Conservation (phyloP, 2,797 vertebrate species). For the Xyrichtys novacula region DNA sequence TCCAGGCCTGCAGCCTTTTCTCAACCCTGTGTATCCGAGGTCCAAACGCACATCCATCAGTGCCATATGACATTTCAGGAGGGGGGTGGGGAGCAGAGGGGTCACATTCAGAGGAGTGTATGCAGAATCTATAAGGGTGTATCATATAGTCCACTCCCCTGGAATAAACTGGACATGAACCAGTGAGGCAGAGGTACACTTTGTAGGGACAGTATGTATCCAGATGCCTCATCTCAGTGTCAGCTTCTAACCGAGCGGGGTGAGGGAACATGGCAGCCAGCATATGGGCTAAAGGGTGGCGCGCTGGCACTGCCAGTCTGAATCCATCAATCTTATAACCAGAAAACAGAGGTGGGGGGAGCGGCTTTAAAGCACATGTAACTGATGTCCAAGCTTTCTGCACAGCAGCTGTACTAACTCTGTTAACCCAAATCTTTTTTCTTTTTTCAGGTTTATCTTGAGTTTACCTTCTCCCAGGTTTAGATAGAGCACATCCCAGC, state of each 20-base stretch:
- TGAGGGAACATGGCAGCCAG: conserved; percentile 75
- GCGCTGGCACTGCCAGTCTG: conserved; percentile 76
- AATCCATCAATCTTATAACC: conserved; percentile 72
- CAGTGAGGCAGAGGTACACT: conserved; percentile 7
- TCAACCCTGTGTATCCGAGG: conserved; percentile 27
- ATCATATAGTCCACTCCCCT: conserved; percentile 43
- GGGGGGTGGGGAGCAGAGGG: conserved; percentile 10
- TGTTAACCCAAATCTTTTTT: conserved; percentile 8
- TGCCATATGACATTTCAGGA: conserved; percentile 53
- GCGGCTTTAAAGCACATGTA: conserved; percentile 23
- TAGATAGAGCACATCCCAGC: neutral
- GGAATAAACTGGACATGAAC: conserved; percentile 39
- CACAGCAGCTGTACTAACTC: conserved; percentile 4
- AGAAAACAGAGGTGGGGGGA: conserved; percentile 32
- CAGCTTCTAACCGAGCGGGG: conserved; percentile 68
- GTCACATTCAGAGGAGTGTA: conserved; percentile 35
- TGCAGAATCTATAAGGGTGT: conserved; percentile 35
- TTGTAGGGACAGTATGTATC: conserved; percentile 49
- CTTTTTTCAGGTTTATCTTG: conserved; percentile 2
- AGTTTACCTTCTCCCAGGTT: conserved; percentile 5
- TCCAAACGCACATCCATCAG: conserved; percentile 55
- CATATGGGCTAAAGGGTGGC: conserved; percentile 77
- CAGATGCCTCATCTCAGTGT: conserved; percentile 67
- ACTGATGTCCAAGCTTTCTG: conserved; percentile 33
- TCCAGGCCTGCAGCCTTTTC: conserved; percentile 29